Evolutionary conservation across 2,113 vertebrate species (phyloP), one percentile per base, ranked within the genome.

Genomic region (Hirundichthys speculiger): DNA sequence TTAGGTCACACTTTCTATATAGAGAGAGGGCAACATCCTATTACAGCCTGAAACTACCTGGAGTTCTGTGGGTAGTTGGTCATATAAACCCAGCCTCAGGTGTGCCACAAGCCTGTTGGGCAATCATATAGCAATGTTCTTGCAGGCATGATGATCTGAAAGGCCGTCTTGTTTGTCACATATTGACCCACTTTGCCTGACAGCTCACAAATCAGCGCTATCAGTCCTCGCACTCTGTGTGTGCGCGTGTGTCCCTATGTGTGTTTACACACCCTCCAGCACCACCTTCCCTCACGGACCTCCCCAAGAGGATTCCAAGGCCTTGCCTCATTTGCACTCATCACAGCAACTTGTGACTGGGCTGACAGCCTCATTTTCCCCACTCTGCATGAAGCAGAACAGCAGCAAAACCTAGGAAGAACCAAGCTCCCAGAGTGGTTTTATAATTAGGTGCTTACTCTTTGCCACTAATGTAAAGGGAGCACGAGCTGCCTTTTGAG

Each of bases 391-490:
- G 88, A 60, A 85, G 74, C 83, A 47, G 75, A 71, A 34, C 76
- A 56, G 86, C 80, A 84, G 85, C 64, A 34, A 77, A 65, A 78
- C 73, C 52, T 20, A 45, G 51, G 49, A 85, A 79, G 78, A 79
- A 84, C 64, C 71, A 66, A 76, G 60, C 69, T 86, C 83, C 64
- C 64, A 42, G 80, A 91, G 84, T 81, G 77, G 73, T 76, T 91
- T 90, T 89, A 88, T 89, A 93, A 93, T 92, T 93, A 92, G 92
- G 86, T 84, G 61, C 87, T 81, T 77, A 77, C 78, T 85, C 87
- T 68, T 56, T 86, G 73, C 66, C 69, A 73, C 70, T 76, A 71
- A 84, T 79, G 84, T 66, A 83, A 62, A 69, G 56, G 64, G 71
- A 79, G 69, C 58, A 57, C 51, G 43, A 69, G 73, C 64, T 52